A percentile compares a stretch with the other conserved stretches of the same genome.
These are phyloP conservation scores for Boloria selene DNA, from an alignment of 2,888 invertebrate genomes.

Conservation along the genomic window DNA sequence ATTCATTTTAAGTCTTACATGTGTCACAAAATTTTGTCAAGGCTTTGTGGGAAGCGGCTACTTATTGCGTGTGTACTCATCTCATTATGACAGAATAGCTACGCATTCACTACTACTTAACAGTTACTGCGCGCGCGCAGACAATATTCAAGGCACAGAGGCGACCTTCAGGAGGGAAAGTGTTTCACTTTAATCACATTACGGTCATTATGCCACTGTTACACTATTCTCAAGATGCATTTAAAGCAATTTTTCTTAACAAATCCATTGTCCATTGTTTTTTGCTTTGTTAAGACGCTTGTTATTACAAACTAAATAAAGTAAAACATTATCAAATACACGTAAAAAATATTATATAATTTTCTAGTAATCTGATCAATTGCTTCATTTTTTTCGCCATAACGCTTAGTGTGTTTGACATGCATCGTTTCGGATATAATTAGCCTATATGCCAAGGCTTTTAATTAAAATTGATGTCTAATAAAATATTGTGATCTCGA, in stretches of 20 bases:
- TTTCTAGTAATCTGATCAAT: conserved; percentile 2
- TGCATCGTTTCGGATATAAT: conserved; percentile 8
- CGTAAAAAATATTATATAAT: conserved; percentile 13
- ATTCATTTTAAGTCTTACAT: conserved; percentile 11
- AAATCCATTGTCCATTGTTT: conserved; percentile 38
- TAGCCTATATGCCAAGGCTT: conserved; percentile 26
- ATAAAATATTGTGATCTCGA: conserved; percentile 12
- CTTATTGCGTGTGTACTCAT: conserved; percentile 33
- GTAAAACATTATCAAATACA: conserved; percentile 25
- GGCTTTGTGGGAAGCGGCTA: conserved; percentile 13
- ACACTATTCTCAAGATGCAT: conserved; percentile 37
- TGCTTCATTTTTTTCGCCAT: conserved; percentile 10
- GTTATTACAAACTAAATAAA: conserved; percentile 32
- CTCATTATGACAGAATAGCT: conserved; percentile 46
- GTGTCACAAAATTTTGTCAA: conserved; percentile 24
- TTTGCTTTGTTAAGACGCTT: conserved; percentile 29
- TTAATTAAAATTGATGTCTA: background rate
- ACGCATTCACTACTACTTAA: conserved; percentile 45
- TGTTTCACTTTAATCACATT: conserved; percentile 67
- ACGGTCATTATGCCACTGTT: conserved; percentile 45
- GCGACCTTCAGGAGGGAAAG: conserved; percentile 72
- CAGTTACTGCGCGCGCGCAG: conserved; percentile 50
- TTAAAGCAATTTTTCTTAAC: conserved; percentile 33
- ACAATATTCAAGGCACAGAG: conserved; percentile 59
- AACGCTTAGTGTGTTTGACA: conserved; percentile 10